A percentile compares a stretch with the other conserved stretches of the same genome.
These are phyloP conservation scores for Leuciscus waleckii DNA, from an alignment of 2,797 vertebrate species.

Conservation along the genomic window DNA sequence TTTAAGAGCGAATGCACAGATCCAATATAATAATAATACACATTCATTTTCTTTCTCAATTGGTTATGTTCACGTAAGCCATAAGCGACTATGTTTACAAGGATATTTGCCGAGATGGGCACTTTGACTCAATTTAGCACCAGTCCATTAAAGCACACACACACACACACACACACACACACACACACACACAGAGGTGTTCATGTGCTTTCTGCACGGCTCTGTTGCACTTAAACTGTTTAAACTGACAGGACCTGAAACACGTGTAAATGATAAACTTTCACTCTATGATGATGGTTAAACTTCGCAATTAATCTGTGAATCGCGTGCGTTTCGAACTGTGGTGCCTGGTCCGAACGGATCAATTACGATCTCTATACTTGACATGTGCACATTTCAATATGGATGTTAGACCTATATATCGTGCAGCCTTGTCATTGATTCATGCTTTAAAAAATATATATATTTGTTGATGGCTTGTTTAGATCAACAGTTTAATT, in stretches of 20 bases:
- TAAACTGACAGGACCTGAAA: not conserved
- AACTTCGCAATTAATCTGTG: too few species aligned
- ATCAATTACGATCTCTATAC: too few species aligned
- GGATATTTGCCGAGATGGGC: not conserved
- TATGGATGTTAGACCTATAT: too few species aligned
- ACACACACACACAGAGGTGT: too few species aligned
- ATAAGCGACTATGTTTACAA: not conserved
- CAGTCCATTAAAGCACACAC: not conserved
- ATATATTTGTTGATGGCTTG: not conserved
- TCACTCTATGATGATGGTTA: too few species aligned
- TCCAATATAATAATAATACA: not conserved
- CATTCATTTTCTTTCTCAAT: not conserved
- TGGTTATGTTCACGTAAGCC: not conserved
- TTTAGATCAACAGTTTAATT: not conserved
- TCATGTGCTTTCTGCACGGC: not conserved
- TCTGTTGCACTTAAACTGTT: not conserved
- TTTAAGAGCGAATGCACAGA: not conserved
- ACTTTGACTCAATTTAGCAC: not conserved
- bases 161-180: too few species aligned
- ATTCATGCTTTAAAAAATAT: too few species aligned
- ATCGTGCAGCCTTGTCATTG: too few species aligned
- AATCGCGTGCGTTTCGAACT: too few species aligned
- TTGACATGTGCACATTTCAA: rapidly evolving
- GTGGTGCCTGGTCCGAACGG: too few species aligned
- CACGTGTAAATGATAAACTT: too few species aligned